Evolutionary conservation across 1,140 invertebrate genomes (phyloP).

Genomic region (Caligus rogercresseyi): DNA sequence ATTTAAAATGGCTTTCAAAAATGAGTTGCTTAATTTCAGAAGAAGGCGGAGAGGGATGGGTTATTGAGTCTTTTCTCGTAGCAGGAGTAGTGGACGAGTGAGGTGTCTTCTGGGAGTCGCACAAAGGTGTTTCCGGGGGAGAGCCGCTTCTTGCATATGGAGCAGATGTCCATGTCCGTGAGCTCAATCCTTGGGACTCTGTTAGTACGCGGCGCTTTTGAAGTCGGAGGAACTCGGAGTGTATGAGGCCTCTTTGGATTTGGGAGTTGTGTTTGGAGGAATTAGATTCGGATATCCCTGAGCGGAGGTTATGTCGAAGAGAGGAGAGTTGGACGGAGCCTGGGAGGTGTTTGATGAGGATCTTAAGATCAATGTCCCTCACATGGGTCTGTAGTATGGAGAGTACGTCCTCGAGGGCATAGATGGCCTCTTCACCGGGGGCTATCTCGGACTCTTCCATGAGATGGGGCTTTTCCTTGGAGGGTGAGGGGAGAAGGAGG

Average conservation of each 20-base stretch:
- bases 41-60: background rate
- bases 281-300: slow-evolving; percentile 19
- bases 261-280: slow-evolving; percentile 22
- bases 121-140: slow-evolving; percentile 78
- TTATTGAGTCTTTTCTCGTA: slow-evolving; percentile 25
- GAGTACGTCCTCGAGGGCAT: slow-evolving; percentile 15
- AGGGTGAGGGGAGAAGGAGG: slow-evolving; percentile 38
- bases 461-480: slow-evolving; percentile 20
- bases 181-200: slow-evolving; percentile 62
- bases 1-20: too few species aligned
- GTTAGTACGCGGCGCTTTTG: slow-evolving; percentile 56
- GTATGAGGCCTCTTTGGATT: slow-evolving; percentile 22
- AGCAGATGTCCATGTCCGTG: slow-evolving; percentile 67
- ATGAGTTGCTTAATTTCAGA: background rate
- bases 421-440: background rate
- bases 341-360: background rate
- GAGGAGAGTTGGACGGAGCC: background rate
- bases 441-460: background rate
- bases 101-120: slow-evolving; percentile 63
- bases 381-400: slow-evolving; percentile 21
- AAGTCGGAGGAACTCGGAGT: slow-evolving; percentile 35
- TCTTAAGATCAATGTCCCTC: slow-evolving; percentile 15
- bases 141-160: slow-evolving; percentile 77
- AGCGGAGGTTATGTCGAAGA: background rate
- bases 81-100: slow-evolving; percentile 80